Evolutionary conservation across 2,797 vertebrate genomes (phyloP), one percentile per base, ranked within the genome.

Genomic region (Gadopsis marmoratus): DNA sequence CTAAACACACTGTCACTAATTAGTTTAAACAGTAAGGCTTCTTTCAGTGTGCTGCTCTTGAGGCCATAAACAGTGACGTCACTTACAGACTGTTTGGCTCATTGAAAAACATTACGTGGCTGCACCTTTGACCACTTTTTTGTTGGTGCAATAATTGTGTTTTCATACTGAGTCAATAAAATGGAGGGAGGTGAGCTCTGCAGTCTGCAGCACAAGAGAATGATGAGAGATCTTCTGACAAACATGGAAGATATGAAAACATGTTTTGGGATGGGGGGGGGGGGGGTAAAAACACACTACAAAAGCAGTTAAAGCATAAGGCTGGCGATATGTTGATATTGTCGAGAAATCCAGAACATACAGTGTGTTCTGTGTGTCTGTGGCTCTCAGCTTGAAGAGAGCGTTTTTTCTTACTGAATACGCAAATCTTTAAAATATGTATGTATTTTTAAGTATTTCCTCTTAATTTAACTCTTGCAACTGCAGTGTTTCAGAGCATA

Each of bases 191-290:
- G 82, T 63, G 65, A 59, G 51, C 72, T 60, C 19, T 55, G 80
- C 23, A 69, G 68, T 74, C 63, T 63, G 62, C 67, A 71, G 70
- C 55, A 54, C 1, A 4, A 74, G 45, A 76, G 53, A 71, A 78
- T 82, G 72, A 85, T 76, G 71, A 85, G 64, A 53, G 74, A 78
- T 71, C 64, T 55, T 78, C 90, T 89, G 87, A 86, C 87, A 79
- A 87, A 80, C 61, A 73, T 79, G 83, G 86, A 78, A 78, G 2
- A 88, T 87, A 91, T 90, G 88, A 95, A 96, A 95, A 94, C 93
- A 94, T 93, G 92, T 95, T 96, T 95, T 94, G 1, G 58, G n/a
- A 78, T 76, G 50, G 69, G 60, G 48, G 31, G 54, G 26, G 26
- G 1, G 26, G 1, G n/a, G n/a, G n/a, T n/a, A n/a, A 26, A 26